A percentile compares a stretch with the other conserved stretches of the same genome.
Conservation (phyloP, 2,797 vertebrate species). For the Silurus lanzhouensis region DNA sequence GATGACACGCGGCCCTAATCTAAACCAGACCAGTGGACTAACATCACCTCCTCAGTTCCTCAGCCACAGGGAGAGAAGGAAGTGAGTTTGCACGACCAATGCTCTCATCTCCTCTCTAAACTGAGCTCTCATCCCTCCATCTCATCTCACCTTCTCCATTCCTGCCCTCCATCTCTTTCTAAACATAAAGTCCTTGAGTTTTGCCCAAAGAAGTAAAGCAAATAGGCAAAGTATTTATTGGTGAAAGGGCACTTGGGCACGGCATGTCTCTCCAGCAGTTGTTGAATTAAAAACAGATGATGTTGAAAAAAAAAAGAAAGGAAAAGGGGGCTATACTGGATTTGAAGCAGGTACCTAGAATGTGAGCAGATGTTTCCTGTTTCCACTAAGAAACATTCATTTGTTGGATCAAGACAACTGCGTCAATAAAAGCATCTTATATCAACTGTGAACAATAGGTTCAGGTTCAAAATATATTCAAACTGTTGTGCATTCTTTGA, state of each 20-base stretch:
- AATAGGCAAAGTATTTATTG: slow-evolving; percentile 70
- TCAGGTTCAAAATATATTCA: neutral
- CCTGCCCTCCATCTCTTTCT: slow-evolving; percentile 18
- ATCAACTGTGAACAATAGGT: slow-evolving; percentile 1
- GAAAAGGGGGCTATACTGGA: slow-evolving; percentile 53
- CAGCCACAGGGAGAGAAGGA: neutral
- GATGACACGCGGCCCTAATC: slow-evolving; percentile 69
- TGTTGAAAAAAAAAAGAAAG: slow-evolving; percentile 53
- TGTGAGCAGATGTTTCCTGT: slow-evolving; percentile 60
- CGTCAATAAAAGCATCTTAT: neutral
- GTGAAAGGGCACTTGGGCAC: slow-evolving; percentile 56
- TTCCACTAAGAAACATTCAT: slow-evolving; percentile 54
- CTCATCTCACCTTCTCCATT: slow-evolving; percentile 24
- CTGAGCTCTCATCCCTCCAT: neutral
- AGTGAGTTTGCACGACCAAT: slow-evolving; percentile 34
- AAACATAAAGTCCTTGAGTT: slow-evolving; percentile 58
- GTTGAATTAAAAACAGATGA: slow-evolving; percentile 70
- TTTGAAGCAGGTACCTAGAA: slow-evolving; percentile 58
- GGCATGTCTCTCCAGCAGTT: slow-evolving; percentile 47
- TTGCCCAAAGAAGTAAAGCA: slow-evolving; percentile 69
- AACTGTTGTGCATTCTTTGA: neutral
- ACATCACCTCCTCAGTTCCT: slow-evolving; percentile 40
- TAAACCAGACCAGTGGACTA: slow-evolving; percentile 56
- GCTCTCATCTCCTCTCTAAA: neutral
- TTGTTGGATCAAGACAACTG: slow-evolving; percentile 12